Base-by-base conservation (phyloP, 2,888 invertebrate genomes). In the Drosophila yooni region DNA sequence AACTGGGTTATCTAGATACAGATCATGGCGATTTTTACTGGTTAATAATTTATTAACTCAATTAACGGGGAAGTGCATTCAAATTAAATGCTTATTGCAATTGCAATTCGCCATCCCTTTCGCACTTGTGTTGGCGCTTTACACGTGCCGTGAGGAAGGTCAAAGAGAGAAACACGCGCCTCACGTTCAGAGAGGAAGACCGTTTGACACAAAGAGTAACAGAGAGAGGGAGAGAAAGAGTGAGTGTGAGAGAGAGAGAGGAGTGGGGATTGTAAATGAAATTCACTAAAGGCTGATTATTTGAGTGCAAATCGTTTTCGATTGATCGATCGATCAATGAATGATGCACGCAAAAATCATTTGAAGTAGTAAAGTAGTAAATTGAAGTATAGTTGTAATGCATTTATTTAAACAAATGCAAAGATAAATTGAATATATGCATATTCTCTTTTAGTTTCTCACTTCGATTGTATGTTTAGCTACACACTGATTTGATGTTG, bases 21-120 rank as follows among this genome's bases (percentile, higher is more conserved):
- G 46, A 7, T 15, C 10, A 15, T 27, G 40, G 27, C n/a, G 40
- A 36, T 54, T 27, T n/a, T 31, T n/a, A 43, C 57, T 72, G 74
- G 75, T 77, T 76, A 75, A 71, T 85, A 79, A 89, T 74, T 89
- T 81, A 89, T 87, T 77, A 85, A 85, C 73, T 85, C 86, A 88
- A 88, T 89, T 88, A 87, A 76, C 83, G 70, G 83, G 81, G 83
- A 87, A 87, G 76, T 73, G 70, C 75, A 89, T 78, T 81, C 66
- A 82, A 83, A 76, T 78, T n/a, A 70, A 76, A 77, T 70, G 70
- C 82, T 71, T 64, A 76, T 82, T 78, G 65, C 54, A 77, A 78
- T 66, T 85, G 87, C 79, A 81, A 67, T 70, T 46, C 48, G 38
- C 56, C 59, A 61, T 11, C 79, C 70, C 66, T 64, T 57, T 74